Evolutionary conservation across 1,140 invertebrate genomes (phyloP), one percentile per base, ranked within the genome.

Genomic region (Drosophila paulistorum): DNA sequence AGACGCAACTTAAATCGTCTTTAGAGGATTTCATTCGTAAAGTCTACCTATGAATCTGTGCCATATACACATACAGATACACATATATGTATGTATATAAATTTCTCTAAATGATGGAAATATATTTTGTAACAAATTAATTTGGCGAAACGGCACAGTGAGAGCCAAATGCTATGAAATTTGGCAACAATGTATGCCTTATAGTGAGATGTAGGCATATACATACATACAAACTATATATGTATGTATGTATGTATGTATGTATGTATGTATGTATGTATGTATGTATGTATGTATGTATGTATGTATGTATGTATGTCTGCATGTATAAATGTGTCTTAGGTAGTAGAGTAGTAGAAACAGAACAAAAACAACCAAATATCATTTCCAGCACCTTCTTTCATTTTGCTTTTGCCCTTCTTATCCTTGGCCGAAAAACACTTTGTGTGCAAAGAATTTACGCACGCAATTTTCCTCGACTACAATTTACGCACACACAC

Each of bases 381-480:
- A 51, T 59, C 55, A 63, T 33, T 45, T 33, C 37, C 45, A 7
- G 30, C 57, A 73, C 39, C 11, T 13, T 55, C 30, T 62, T 48
- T 5, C 37, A 10, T 11, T 37, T 37, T 11, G 35, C 11, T 39
- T 39, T 13, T 39, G 10, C 35, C 11, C 37, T 13, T 39, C 37
- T 39, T 13, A 10, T 65, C 37, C 70, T n/a, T 66, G 65, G 68
- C 42, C 51, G 58, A 73, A 74, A 79, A 74, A 77, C 81, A 83
- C 74, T 80, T 79, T 64, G 65, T 57, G 66, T 61, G 65, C 73
- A 77, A 71, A 75, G 68, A 73, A 89, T 74, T 83, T 87, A 87
- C 70, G 70, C 79, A 86, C 83, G 83, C 83, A 87, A 83, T 86
- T 86, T 83, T 86, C 45, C 2, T 51, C 45, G 45, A 39, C 37